Base-by-base conservation (phyloP, 2,888 invertebrate genomes). In the Melanotus villosus region DNA sequence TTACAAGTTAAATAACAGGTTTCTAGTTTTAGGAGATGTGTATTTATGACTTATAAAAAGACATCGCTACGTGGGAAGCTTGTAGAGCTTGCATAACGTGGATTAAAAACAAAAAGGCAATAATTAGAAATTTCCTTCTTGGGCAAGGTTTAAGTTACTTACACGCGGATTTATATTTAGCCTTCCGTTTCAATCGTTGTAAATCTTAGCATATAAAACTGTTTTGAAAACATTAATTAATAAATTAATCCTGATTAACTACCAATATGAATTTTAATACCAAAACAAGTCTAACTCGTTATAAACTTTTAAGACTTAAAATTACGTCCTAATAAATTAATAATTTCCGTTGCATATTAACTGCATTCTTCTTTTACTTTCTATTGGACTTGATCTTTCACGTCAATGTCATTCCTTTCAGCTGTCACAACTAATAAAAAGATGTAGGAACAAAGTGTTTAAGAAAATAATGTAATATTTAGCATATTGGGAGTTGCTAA, bases 291-390 rank as follows among this genome's bases (percentile, higher is more conserved):
- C n/a, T n/a, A n/a, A n/a, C n/a, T n/a, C n/a, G n/a, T n/a, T n/a
- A n/a, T n/a, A n/a, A n/a, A n/a, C n/a, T n/a, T n/a, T n/a, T n/a
- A n/a, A n/a, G n/a, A n/a, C n/a, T n/a, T n/a, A n/a, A n/a, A n/a
- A n/a, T n/a, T n/a, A n/a, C n/a, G n/a, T n/a, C n/a, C n/a, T n/a
- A n/a, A n/a, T n/a, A n/a, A n/a, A n/a, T n/a, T n/a, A n/a, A n/a
- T n/a, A n/a, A n/a, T n/a, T n/a, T n/a, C n/a, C n/a, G n/a, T n/a
- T n/a, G n/a, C n/a, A 7, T 14, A 16, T 16, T 16, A 41, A 14
- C 47, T 47, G 47, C 47, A 47, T 18, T 43, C 47, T 47, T 47
- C 47, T 10, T 7, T 47, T 23, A n/a, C 47, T 47, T 47, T 47
- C 47, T 9, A 52, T 52, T 32, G 14, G 14, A 52, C 14, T 34